Evolutionary conservation across 2,797 vertebrate species (phyloP).

Genomic region (Sebastes iracundus): DNA sequence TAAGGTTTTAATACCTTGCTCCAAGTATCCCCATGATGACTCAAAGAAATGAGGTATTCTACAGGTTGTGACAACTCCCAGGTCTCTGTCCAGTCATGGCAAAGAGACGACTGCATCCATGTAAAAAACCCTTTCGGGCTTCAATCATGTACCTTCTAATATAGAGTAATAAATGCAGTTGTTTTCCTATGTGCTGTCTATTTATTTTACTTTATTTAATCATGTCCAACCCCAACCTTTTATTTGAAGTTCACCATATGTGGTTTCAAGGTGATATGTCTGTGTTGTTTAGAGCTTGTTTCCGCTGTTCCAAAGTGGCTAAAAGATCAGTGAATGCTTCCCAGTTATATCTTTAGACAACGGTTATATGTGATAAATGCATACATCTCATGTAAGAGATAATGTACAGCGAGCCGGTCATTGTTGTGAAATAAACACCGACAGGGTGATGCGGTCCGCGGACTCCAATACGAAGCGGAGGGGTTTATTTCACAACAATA

Average conservation of each 20-base stretch:
- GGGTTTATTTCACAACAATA: too few relatives aligned
- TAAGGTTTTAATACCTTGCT: conserved; percentile 18
- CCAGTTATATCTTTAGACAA: neutral
- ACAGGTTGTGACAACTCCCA: conserved; percentile 25
- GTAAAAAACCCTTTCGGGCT: conserved; percentile 70
- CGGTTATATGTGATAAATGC: neutral
- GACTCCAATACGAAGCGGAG: too few relatives aligned
- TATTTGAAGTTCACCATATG: neutral
- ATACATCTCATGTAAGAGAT: too few relatives aligned
- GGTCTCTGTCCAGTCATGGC: conserved; percentile 25
- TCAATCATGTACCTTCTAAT: conserved; percentile 77
- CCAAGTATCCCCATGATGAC: conserved; percentile 8
- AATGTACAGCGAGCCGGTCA: too few relatives aligned
- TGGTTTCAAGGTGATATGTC: neutral
- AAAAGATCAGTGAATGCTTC: neutral
- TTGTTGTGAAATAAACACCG: too few relatives aligned
- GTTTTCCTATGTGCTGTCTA: conserved; percentile 58
- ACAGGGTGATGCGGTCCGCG: too few relatives aligned
- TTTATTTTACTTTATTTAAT: conserved; percentile 2
- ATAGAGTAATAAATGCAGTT: conserved; percentile 77
- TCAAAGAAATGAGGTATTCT: conserved; percentile 9
- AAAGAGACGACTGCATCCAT: conserved; percentile 53
- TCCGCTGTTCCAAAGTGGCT: neutral
- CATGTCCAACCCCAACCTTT: neutral
- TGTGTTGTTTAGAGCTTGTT: neutral